Evolutionary conservation across 2,888 invertebrate genomes (phyloP), one percentile per base, ranked within the genome.

Genomic region (Phengaris arion): DNA sequence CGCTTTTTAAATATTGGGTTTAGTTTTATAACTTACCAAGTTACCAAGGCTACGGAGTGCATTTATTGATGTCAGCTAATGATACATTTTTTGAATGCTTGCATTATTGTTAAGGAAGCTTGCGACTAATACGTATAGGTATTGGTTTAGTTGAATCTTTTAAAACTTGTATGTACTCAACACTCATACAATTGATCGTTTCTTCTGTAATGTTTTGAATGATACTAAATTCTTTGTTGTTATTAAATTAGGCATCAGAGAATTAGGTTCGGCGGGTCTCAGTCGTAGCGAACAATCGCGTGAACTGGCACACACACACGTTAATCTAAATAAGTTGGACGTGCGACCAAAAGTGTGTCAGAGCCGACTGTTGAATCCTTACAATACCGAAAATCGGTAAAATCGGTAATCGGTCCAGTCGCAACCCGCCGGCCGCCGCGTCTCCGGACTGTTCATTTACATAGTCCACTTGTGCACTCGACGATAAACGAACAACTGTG

Each of bases 321-420:
- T 64, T 35, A 64, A 64, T 64, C 64, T 45, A 45, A 35, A 52
- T 9, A 12, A 64, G 35, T 64, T 64, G 64, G 13, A 64, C 59
- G 59, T 70, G 6, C 10, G 15, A 70, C 22, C 2, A 13, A 72
- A 72, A 72, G 72, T 72, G 35, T 72, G 72, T 72, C 72, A 72
- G 22, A 8, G 48, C 35, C 45, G 72, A 22, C n/a, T 15, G 46
- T 13, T 48, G 72, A 72, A 72, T 72, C 72, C 72, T 54, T 72
- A 72, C 72, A 72, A 72, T 35, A 52, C 52, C 72, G 45, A 72
- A 72, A 72, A 72, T 72, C 72, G 72, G 51, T 72, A 72, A 72
- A 72, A 72, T 72, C 72, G 72, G 51, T 72, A 72, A 35, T 64
- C 45, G 45, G 64, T 45, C 64, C 64, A 64, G 64, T 64, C 12